phyloP scores from a whole-genome alignment of 2,888 invertebrate species.

The Temnothorax unifasciatus region DNA sequence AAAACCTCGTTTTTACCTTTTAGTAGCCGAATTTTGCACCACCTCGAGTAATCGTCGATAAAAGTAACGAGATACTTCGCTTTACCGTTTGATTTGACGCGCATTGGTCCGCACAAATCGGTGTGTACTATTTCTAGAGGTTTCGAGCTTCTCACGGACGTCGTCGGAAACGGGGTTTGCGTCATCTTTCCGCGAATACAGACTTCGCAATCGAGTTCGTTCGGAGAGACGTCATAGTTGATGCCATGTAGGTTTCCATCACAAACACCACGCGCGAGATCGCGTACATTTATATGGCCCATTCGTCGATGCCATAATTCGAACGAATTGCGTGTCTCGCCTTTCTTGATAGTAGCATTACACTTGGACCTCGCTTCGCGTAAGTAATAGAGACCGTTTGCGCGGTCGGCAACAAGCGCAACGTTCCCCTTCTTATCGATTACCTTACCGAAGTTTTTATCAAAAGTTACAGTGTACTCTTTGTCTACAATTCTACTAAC shows the following conservation, averaged over 20 bases:
- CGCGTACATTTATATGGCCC: background rate
- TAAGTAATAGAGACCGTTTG: background rate
- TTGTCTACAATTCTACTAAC: background rate
- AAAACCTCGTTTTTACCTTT: background rate
- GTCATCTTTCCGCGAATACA: background rate
- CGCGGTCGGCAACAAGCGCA: background rate
- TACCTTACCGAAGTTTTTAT: background rate
- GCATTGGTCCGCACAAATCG: background rate
- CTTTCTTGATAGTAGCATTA: background rate
- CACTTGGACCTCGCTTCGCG: background rate
- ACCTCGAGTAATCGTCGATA: background rate
- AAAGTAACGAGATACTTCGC: background rate
- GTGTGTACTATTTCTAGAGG: background rate
- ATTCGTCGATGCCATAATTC: background rate
- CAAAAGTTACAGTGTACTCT: background rate
- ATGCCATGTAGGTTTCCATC: background rate
- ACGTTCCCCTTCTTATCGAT: background rate
- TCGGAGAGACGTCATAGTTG: fast-evolving
- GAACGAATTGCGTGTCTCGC: background rate
- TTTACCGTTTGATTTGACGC: background rate
- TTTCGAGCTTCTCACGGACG: background rate
- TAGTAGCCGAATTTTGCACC: background rate
- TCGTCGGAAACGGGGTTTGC: background rate
- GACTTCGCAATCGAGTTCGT: background rate
- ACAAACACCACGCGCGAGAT: background rate